Evolutionary conservation across 2,888 invertebrate genomes (phyloP).

Genomic region (Antheraea yamamai): DNA sequence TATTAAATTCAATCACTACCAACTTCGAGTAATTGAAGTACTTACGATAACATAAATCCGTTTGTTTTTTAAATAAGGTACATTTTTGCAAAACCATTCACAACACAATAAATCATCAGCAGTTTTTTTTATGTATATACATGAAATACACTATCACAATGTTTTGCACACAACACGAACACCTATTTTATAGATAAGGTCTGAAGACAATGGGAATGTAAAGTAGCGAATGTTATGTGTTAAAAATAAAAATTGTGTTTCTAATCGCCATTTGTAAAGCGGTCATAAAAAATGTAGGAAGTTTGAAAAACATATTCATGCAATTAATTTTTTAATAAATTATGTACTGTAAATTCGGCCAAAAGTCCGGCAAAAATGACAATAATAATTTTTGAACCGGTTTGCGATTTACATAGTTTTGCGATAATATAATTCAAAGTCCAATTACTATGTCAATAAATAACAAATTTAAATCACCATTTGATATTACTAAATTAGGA

Average conservation of each 20-base stretch:
- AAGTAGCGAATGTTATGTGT: constrained; percentile 35
- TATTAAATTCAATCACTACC: constrained; percentile 80
- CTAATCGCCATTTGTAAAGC: not conserved
- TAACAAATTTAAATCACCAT: not conserved
- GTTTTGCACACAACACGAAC: constrained; percentile 46
- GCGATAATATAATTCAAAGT: not conserved
- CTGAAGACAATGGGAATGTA: constrained; percentile 59
- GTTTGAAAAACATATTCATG: not conserved
- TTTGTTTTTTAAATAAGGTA: constrained; percentile 58
- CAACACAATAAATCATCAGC: constrained; percentile 56
- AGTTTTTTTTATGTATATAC: constrained; percentile 51
- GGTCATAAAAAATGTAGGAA: not conserved
- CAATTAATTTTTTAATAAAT: too few species aligned
- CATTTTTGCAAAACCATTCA: constrained; percentile 54
- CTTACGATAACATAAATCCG: constrained; percentile 68
- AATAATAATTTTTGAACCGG: not conserved
- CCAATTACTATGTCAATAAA: not conserved
- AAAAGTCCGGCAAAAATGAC: not conserved
- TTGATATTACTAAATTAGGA: not conserved
- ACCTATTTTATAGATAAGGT: constrained; percentile 36
- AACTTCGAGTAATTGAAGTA: constrained; percentile 78
- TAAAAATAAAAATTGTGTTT: not conserved
- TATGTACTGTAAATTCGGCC: too few species aligned
- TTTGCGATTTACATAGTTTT: not conserved
- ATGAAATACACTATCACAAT: constrained; percentile 60